Base-by-base conservation (phyloP, 2,888 invertebrate genomes). In the Rhingia rostrata region DNA sequence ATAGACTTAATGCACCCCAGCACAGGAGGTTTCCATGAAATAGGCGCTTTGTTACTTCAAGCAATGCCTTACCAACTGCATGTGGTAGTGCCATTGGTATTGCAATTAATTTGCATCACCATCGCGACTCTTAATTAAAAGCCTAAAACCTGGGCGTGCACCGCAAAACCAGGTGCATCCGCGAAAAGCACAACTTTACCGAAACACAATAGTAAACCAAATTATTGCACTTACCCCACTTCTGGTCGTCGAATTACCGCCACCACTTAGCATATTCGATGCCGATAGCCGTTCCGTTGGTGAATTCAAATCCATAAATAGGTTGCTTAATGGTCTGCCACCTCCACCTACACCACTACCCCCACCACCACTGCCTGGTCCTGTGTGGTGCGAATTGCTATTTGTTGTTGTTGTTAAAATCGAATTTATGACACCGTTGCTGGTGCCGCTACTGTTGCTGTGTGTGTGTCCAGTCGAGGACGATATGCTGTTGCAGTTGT, bases 301-400 rank as follows among this genome's bases (percentile, higher is more conserved):
- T 37, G 87, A 87, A 53, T 86, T 86, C 67, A 88, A 82, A 45
- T 88, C 87, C 85, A 87, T 86, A 69, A 86, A 87, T 43, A 86
- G 49, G 61, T 72, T 85, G 60, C 79, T 77, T 35, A 78, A 63
- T 51, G 81, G 79, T 49, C 82, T 72, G 4, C 77, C 70, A 10
- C 58, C 49, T 30, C 51, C 66, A 12, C 66, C 41, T 4, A 49
- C 61, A 10, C 69, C 78, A 22, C 22, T 2, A 22, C 4, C 47
- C 14, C 4, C 12, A 53, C 35, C 53, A n/a, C 60, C 58, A 58
- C 66, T 54, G 10, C 49, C 61, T 32, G 69, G 54, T 9, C 14
- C 37, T 4, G 54, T 43, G 43, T 43, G 58, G 66, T 84, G 79
- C 37, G 56, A 69, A 61, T 63, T 81, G 49, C 45, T 79, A 51